Base-by-base conservation (phyloP, 2,888 invertebrate species). In the Chelonus formosanus region DNA sequence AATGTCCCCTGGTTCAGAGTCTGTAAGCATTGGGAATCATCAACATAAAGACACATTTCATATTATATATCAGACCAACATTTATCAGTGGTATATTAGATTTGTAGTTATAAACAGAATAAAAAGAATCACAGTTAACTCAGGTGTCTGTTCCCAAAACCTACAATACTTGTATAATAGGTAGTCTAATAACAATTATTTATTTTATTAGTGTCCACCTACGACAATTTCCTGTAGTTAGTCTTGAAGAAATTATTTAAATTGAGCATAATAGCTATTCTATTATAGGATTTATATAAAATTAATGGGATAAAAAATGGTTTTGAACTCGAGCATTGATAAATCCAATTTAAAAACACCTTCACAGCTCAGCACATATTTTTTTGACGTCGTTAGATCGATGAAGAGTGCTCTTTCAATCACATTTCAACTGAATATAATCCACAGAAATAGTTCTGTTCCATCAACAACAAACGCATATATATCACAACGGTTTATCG, bases 341-440 rank as follows among this genome's bases (percentile, higher is more conserved):
- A 31, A 48, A 10, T 10, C 67, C 59, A 69, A 69, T 62, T 68
- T 69, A 70, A 61, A 60, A 62, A 68, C 44, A 54, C 53, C 36
- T 44, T 57, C 44, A 62, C 60, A 63, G 62, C 40, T 45, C 47
- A 53, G 48, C 43, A 57, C 53, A 47, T 61, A 48, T 60, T 48
- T 52, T 60, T 55, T 31, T 55, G 59, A 35, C 52, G 5, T 44
- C 53, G 36, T 48, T 48, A 56, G 43, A 45, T 48, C 36, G 35
- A 31, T 57, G 57, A 44, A 57, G 44, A 54, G n/a, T 10, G 40
- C 31, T 56, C 47, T 58, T 32, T 44, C 31, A 5, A 6, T 10
- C 32, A 34, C 32, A 32, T 10, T 32, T 44, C 31, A 31, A 45
- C 8, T 20, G 35, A 40, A 40, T 8, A 56, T 43, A 40, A 40